Conservation (phyloP, 2,113 vertebrate genomes). For the Brachyhypopomus occidentalis region DNA sequence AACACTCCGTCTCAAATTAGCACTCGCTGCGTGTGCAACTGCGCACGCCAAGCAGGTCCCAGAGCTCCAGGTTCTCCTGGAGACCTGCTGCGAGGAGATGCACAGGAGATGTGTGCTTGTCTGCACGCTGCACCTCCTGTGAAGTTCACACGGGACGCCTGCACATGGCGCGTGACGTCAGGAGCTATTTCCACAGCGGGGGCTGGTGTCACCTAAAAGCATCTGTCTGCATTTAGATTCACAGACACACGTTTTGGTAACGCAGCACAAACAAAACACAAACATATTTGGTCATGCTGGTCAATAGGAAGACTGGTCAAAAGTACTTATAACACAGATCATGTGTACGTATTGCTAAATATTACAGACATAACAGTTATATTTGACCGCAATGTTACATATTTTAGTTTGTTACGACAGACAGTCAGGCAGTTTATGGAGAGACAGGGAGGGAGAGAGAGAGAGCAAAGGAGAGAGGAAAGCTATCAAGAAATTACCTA, state of each 20-base stretch:
- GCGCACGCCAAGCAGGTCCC: slow-evolving; percentile 3
- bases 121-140: neutral
- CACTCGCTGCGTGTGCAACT: slow-evolving; percentile 44
- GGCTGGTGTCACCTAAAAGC: neutral
- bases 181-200: slow-evolving; percentile 2
- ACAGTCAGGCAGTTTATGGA: neutral
- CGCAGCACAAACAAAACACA: neutral
- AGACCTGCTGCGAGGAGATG: neutral
- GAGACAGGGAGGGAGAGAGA: neutral
- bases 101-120: neutral
- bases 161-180: neutral
- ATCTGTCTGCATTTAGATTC: neutral
- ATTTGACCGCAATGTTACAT: neutral
- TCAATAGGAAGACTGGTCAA: too few relatives aligned
- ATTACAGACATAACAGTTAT: neutral
- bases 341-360: slow-evolving; percentile 22
- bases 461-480: neutral
- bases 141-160: neutral
- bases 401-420: neutral
- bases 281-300: neutral
- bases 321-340: neutral
- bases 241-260: neutral
- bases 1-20: slow-evolving; percentile 10
- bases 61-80: neutral
- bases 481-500: too few relatives aligned